Evolutionary conservation across 2,797 vertebrate species (phyloP).

Genomic region (Tauraco hartlaubi): DNA sequence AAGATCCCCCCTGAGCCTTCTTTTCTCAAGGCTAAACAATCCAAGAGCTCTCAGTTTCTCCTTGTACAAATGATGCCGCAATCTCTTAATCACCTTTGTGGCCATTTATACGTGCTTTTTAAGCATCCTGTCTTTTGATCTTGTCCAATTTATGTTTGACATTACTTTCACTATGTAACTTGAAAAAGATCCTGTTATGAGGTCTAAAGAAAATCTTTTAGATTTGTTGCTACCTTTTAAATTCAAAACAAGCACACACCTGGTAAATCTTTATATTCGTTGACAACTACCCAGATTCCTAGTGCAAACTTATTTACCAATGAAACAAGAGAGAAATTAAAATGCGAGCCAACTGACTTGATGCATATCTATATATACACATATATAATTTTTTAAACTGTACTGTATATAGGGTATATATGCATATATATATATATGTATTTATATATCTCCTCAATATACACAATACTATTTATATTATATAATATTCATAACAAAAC

Average conservation of each 20-base stretch:
- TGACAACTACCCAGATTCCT: neutral
- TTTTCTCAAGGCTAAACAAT: neutral
- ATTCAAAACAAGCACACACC: neutral
- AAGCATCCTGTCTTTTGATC: neutral
- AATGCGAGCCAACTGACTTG: neutral
- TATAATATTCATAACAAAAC: neutral
- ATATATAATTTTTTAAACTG: neutral
- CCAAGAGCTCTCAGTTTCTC: neutral
- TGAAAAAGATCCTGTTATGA: neutral
- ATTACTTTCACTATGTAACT: neutral
- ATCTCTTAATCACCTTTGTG: neutral
- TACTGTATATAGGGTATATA: neutral
- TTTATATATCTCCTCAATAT: neutral
- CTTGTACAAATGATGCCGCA: neutral
- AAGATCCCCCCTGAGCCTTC: neutral
- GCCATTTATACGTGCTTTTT: neutral
- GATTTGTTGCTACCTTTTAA: neutral
- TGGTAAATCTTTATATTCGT: neutral
- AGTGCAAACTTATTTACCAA: neutral
- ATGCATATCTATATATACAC: neutral
- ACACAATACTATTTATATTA: neutral
- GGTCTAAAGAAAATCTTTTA: neutral
- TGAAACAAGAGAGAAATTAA: neutral
- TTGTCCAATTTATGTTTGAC: neutral
- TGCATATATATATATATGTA: neutral